A percentile compares a stretch with the other conserved stretches of the same genome.
Conservation (phyloP, 2,888 invertebrate species). For the Andrena hattorfiana region DNA sequence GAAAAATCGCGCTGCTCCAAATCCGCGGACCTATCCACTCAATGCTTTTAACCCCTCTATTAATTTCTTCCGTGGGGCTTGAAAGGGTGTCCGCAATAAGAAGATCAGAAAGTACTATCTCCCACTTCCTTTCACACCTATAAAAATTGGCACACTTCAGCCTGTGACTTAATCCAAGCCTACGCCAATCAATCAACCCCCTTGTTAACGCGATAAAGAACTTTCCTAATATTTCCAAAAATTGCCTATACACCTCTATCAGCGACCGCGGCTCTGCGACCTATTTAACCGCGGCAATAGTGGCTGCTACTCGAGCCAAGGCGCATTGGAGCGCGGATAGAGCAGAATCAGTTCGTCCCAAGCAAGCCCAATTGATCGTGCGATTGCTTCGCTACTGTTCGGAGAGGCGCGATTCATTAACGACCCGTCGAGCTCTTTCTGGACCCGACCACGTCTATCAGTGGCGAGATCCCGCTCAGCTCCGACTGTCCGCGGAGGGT, state of each 20-base stretch:
- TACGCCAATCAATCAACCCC: no score
- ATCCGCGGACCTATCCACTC: neutral
- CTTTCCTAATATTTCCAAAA: neutral
- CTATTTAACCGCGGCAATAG: neutral
- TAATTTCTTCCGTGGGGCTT: slow-evolving; percentile 2
- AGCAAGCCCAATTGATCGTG: neutral
- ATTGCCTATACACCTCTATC: neutral
- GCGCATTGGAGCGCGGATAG: slow-evolving; percentile 4
- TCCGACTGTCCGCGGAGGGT: neutral
- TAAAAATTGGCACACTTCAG: neutral
- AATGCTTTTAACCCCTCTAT: slow-evolving; percentile 16
- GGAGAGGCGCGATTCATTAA: slow-evolving; percentile 1
- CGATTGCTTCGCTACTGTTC: slow-evolving; percentile 21
- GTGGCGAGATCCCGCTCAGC: neutral
- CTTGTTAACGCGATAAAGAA: no score
- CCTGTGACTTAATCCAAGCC: no score
- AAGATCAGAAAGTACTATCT: neutral
- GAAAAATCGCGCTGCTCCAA: slow-evolving; percentile 22
- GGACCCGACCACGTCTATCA: neutral
- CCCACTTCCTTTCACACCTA: neutral
- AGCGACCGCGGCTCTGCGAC: no score
- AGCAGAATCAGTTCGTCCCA: slow-evolving; percentile 13
- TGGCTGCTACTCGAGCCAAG: slow-evolving; percentile 2
- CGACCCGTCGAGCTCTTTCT: no score
- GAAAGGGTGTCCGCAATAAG: neutral